A percentile compares a stretch with the other conserved stretches of the same genome.
phyloP scores from a whole-genome alignment of 2,797 vertebrate genomes.

The Amblyopsis hoosieri region DNA sequence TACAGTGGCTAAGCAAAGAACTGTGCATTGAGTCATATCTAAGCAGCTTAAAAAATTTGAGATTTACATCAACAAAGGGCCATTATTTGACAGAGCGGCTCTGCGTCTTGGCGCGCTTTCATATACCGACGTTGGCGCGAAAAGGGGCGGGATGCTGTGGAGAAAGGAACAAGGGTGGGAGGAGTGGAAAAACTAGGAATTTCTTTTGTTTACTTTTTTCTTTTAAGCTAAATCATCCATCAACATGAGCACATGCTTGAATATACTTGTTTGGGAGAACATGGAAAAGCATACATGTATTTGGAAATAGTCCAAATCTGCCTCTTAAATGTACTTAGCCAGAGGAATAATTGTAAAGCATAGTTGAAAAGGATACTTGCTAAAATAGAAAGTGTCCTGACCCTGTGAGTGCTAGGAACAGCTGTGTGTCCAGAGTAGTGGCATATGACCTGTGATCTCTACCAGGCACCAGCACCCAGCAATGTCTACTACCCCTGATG shows the following conservation, averaged over 20 bases:
- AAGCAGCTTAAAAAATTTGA: conserved; percentile 10
- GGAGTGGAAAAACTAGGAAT: conserved; percentile 8
- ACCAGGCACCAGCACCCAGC: neutral
- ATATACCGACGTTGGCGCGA: conserved; percentile 26
- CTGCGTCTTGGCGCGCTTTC: conserved; percentile 30
- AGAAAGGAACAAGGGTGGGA: conserved; percentile 6
- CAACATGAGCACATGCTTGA: conserved; percentile 10
- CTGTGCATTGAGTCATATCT: conserved; percentile 25
- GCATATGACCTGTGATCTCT: neutral
- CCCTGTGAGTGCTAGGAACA: neutral
- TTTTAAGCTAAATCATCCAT: conserved; percentile 11
- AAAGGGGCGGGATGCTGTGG: conserved; percentile 8
- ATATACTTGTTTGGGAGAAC: neutral
- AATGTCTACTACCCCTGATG: no score
- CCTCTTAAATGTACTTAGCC: neutral
- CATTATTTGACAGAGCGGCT: conserved; percentile 15
- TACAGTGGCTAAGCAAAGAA: neutral
- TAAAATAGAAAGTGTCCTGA: neutral
- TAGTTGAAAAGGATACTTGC: neutral
- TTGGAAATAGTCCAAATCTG: neutral
- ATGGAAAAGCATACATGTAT: neutral
- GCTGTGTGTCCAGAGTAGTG: neutral
- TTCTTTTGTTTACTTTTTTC: neutral
- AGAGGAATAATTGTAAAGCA: no score
- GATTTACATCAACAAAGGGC: conserved; percentile 52